Base-by-base conservation (phyloP, 2,113 vertebrate genomes). In the Leucopsar rothschildi region DNA sequence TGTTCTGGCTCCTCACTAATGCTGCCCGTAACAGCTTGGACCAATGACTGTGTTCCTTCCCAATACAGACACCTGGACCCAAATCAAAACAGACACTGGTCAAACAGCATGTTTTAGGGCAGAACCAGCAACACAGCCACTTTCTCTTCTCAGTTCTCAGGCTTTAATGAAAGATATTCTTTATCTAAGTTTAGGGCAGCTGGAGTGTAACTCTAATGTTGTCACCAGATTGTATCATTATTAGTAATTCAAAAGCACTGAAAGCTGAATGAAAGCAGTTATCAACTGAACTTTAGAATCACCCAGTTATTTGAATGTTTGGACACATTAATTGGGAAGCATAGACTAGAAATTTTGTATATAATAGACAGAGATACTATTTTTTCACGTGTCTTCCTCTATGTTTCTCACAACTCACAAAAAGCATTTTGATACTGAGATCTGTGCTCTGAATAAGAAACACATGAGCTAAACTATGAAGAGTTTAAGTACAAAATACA, bases 261-360 rank as follows among this genome's bases (percentile, higher is more conserved):
- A 81, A 88, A 87, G 49, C 28, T 87, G 81, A 89, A 93, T 45
- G 55, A 91, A 95, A 93, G 20, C n/a, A 56, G 55, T 50, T 92
- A 39, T 66, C 57, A 85, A 28, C 12, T 5, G 3, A 88, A 91
- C 59, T 87, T 52, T 86, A 76, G 85, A 88, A 75, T 55, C 33
- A 89, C 11, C 8, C 60, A 61, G 29, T 39, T 79, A 71, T 39
- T 63, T 76, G n/a, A 70, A 37, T 53, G 82, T 64, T 86, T 82
- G 25, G 21, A 72, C 25, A 23, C 16, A 59, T 71, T 71, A 4
- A 69, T 8, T 55, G 31, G 33, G 49, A 79, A 53, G 8, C 25
- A 64, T 5, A 28, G 13, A 77, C 12, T 15, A 85, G 17, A 19
- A 87, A 50, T 61, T 86, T 5, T 53, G 23, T 12, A 7, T 11